phyloP scores from a whole-genome alignment of 2,113 vertebrate genomes.

The Prunella himalayana region DNA sequence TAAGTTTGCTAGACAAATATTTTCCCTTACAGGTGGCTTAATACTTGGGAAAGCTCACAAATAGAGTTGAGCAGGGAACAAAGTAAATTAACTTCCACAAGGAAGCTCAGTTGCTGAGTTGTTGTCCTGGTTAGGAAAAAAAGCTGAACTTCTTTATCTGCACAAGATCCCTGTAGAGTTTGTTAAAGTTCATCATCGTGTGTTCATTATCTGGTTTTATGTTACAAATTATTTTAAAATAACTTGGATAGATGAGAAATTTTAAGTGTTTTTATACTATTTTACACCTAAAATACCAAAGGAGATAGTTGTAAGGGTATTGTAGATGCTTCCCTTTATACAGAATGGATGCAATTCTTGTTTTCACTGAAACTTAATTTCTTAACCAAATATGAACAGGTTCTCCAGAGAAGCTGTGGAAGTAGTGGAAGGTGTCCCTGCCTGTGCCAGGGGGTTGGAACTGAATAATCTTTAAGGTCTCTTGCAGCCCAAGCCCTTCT shows the following conservation, averaged over 20 bases:
- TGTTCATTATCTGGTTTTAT: background rate
- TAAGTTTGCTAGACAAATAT: background rate
- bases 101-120: background rate
- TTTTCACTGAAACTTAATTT: background rate
- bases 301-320: background rate
- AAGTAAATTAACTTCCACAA: background rate
- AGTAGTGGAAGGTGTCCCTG: no score
- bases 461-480: background rate
- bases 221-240: background rate
- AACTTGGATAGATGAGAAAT: background rate
- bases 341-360: background rate
- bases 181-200: background rate
- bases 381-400: background rate
- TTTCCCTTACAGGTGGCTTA: background rate
- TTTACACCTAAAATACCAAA: background rate
- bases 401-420: background rate
- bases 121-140: background rate
- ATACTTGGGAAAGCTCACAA: background rate
- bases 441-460: background rate
- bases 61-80: background rate
- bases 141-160: background rate
- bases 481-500: background rate
- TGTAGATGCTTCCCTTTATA: background rate
- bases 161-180: background rate
- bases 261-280: background rate